Evolutionary conservation across 2,113 vertebrate genomes (phyloP).

Genomic region (Centropus bengalensis): DNA sequence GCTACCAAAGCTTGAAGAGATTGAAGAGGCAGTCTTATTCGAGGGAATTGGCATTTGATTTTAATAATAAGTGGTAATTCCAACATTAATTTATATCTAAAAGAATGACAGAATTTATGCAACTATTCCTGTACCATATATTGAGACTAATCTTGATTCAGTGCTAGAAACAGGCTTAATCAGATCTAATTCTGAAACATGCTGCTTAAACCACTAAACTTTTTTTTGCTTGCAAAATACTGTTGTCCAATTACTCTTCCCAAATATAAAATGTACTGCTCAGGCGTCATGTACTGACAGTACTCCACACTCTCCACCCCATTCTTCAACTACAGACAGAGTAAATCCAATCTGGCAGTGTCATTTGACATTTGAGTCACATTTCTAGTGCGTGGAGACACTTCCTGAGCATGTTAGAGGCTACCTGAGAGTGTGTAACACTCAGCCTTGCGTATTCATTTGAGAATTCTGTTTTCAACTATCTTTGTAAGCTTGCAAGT

Average conservation of each 20-base stretch:
- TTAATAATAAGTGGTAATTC: neutral
- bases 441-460: neutral
- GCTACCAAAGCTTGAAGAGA: neutral
- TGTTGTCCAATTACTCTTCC: neutral
- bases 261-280: neutral
- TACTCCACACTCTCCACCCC: neutral
- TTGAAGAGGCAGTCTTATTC: neutral
- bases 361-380: neutral
- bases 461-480: neutral
- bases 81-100: neutral
- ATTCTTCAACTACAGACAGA: accelerated
- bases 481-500: neutral
- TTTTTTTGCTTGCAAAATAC: neutral
- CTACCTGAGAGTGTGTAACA: neutral
- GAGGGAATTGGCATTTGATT: neutral
- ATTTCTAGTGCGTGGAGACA: neutral
- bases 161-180: neutral
- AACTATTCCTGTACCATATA: neutral
- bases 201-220: neutral
- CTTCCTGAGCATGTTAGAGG: neutral
- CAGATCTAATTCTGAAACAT: neutral
- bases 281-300: neutral
- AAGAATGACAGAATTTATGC: neutral
- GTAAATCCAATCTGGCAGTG: neutral
- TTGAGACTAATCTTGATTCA: neutral